Conservation (phyloP, 1,140 invertebrate genomes). For the Kradibia gibbosae region DNA sequence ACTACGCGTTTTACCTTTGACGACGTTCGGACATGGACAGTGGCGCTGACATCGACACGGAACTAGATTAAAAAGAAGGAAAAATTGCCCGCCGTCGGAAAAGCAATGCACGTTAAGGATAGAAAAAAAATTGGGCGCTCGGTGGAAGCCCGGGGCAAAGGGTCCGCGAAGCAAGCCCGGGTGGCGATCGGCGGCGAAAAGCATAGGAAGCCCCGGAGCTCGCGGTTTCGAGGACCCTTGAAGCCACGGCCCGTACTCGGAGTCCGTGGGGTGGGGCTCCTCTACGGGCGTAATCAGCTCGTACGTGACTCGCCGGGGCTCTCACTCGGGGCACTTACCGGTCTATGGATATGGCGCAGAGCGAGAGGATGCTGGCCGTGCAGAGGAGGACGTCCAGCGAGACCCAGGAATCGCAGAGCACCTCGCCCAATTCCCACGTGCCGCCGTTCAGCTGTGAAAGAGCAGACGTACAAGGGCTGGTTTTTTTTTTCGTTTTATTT, state of each 20-base stretch:
- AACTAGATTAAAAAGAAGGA: no score
- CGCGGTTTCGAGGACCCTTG: background rate
- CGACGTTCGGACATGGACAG: no score
- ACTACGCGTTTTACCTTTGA: no score
- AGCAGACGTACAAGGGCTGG: background rate
- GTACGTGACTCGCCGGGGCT: background rate
- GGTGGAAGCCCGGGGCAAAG: no score
- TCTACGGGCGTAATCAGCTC: background rate
- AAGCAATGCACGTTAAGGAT: no score
- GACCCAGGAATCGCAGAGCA: conserved; percentile 91
- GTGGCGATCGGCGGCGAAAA: background rate
- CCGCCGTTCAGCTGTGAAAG: conserved; percentile 72
- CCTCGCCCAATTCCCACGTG: conserved; percentile 84
- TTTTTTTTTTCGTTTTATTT: background rate
- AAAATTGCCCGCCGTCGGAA: no score
- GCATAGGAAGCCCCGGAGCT: background rate
- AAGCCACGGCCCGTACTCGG: no score
- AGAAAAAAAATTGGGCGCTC: no score
- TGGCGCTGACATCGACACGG: no score
- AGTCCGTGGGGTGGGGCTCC: background rate
- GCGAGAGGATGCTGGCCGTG: conserved; percentile 86
- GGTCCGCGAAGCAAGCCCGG: background rate
- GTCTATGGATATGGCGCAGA: conserved; percentile 90
- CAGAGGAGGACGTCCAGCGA: conserved; percentile 94
- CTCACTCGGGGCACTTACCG: conserved; percentile 63